Base-by-base conservation (phyloP, 2,888 invertebrate genomes). In the Yponomeuta evonymella region DNA sequence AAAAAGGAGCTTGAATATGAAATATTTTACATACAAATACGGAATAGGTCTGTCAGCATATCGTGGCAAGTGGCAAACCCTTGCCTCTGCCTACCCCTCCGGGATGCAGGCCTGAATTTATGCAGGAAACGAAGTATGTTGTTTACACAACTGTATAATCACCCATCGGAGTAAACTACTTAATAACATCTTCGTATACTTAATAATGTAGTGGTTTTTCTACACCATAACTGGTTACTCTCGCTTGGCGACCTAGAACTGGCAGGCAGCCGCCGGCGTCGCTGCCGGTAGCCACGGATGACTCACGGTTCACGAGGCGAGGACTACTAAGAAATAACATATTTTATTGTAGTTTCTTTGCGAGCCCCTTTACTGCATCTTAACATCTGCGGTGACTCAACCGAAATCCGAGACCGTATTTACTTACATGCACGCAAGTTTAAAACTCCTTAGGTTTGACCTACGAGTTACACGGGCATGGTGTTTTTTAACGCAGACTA, bases 171-270 rank as follows among this genome's bases (percentile, higher is more conserved):
- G 15, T 15, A 15, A 58, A 15, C 15, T 58, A 58, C 15, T 58
- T 58, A 58, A 58, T 58, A 58, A 58, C 15, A 58, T 58, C 51
- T 58, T 58, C 15, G 51, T 58, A 15, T 43, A 43, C 43, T 58
- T 58, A 15, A 58, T 58, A 58, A 15, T 15, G 51, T 58, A 58
- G 51, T 15, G 15, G 51, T 12, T 15, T 58, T 58, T 58, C 5
- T 58, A 58, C 51, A 58, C 51, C 51, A 58, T 58, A 58, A 58
- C 51, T 58, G 51, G 51, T 58, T 58, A 15, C 51, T 10, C 51
- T 58, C 84, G 43, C 43, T 6, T 1, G 86, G 81, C 86, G 88
- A 85, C 90, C 90, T 88, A 90, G 89, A 89, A 88, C 88, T 89
- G 87, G 85, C 72, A 79, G 81, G 82, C 75, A 43, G 43, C 71